Percentiles rank a stretch among this genome's conserved stretches.
Conservation (phyloP, 1,140 invertebrate genomes). For the Cepaea nemoralis region DNA sequence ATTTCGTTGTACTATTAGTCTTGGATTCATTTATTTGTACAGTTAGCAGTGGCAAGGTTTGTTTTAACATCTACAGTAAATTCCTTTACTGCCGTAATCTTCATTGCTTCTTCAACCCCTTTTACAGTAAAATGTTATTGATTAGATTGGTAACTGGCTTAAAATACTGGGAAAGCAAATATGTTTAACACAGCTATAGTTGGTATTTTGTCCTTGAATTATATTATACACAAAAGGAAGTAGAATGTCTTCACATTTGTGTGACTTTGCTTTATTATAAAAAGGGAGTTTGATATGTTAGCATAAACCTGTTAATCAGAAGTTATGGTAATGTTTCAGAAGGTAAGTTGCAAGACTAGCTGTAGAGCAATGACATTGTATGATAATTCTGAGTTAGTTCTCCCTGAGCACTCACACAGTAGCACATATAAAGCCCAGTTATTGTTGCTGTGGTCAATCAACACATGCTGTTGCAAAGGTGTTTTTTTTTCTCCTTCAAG, state of each 20-base stretch:
- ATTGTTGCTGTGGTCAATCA: too few species aligned
- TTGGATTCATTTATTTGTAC: slow-evolving; percentile 4
- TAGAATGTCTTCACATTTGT: background rate
- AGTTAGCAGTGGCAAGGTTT: background rate
- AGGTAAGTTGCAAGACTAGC: too few species aligned
- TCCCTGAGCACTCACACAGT: too few species aligned
- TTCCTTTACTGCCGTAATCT: background rate
- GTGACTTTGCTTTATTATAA: background rate
- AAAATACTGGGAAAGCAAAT: background rate
- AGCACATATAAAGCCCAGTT: too few species aligned
- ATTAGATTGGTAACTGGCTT: background rate
- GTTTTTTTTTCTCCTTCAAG: too few species aligned
- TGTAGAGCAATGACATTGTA: too few species aligned
- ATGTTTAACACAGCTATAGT: background rate
- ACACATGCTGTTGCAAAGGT: too few species aligned
- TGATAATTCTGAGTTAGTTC: too few species aligned
- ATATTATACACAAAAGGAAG: background rate
- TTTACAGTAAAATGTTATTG: background rate
- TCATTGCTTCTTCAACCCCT: background rate
- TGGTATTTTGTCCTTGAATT: background rate
- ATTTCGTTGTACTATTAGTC: slow-evolving; percentile 16
- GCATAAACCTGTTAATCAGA: too few species aligned
- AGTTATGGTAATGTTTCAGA: too few species aligned
- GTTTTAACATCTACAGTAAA: background rate
- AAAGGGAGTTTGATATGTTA: too few species aligned